A percentile compares a stretch with the other conserved stretches of the same genome.
phyloP scores from a whole-genome alignment of 2,888 invertebrate species.

The Tipula vernalis region DNA sequence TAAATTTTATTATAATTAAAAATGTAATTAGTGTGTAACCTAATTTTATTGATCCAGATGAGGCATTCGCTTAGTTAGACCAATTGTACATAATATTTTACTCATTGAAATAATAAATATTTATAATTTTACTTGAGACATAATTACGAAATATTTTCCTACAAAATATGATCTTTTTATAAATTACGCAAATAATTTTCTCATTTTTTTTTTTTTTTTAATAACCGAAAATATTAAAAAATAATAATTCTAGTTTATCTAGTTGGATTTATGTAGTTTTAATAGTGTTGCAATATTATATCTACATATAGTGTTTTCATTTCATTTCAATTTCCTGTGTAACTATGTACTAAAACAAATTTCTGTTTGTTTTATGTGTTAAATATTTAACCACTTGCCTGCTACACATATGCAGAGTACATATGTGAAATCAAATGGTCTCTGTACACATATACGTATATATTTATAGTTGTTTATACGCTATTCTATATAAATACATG shows the following conservation, averaged over 20 bases:
- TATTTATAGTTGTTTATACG: not conserved
- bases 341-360: not conserved
- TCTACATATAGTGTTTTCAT: not conserved
- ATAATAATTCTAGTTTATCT: not conserved
- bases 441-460: not conserved
- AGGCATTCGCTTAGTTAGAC: not conserved
- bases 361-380: not conserved
- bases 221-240: not conserved
- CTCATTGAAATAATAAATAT: not conserved
- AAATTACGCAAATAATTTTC: not conserved
- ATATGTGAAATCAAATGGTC: not conserved
- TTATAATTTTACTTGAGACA: not conserved
- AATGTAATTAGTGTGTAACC: not conserved
- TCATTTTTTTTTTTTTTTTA: not conserved
- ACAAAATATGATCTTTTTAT: not conserved
- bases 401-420: not conserved
- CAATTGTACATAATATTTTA: not conserved
- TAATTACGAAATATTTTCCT: not conserved
- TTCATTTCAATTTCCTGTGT: not conserved
- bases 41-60: not conserved
- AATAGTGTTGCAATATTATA: not conserved
- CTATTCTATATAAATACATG: not conserved
- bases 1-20: not conserved
- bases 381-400: not conserved
- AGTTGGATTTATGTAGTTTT: not conserved